Base-by-base conservation (phyloP, 1,140 invertebrate genomes). In the Nautilus pompilius region DNA sequence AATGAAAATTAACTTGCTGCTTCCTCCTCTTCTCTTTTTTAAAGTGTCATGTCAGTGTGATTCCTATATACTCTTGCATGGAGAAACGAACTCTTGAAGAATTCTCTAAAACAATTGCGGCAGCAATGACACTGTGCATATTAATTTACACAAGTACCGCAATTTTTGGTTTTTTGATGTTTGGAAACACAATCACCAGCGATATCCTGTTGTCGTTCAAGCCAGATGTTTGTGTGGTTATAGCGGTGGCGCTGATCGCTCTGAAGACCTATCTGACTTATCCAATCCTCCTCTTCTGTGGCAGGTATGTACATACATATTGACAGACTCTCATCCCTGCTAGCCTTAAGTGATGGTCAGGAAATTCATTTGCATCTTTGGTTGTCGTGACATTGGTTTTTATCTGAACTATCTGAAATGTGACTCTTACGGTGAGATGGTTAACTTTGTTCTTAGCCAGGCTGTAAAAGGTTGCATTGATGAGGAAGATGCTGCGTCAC, bases 261-360 rank as follows among this genome's bases (percentile, higher is more conserved):
- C 63, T 90, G 0, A 90, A 90, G 78, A 90, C 88, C 59, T 87
- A 88, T 73, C 89, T 88, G 0, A 90, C 89, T 0, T 91, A 90
- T 80, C 89, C 89, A 5, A 88, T 90, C n/a, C 80, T 90, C 2
- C 72, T 88, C 2, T 89, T 90, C 67, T 90, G 89, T 83, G 89
- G 89, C 8, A 78, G 85, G 84, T 85, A 74, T 65, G 68, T 59
- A 29, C 32, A 10, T n/a, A n/a, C n/a, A n/a, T n/a, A n/a, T n/a
- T n/a, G n/a, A n/a, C n/a, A n/a, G n/a, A n/a, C n/a, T n/a, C n/a
- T n/a, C n/a, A n/a, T n/a, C n/a, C n/a, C n/a, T n/a, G n/a, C n/a
- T n/a, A n/a, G n/a, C n/a, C n/a, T n/a, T n/a, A n/a, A n/a, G n/a
- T n/a, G n/a, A n/a, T n/a, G n/a, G n/a, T n/a, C n/a, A n/a, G n/a